Percentiles rank a stretch among this genome's conserved stretches.
These are phyloP conservation scores for Pseudopodoces humilis DNA, from an alignment of 2,113 vertebrate genomes.

Conservation along the genomic window DNA sequence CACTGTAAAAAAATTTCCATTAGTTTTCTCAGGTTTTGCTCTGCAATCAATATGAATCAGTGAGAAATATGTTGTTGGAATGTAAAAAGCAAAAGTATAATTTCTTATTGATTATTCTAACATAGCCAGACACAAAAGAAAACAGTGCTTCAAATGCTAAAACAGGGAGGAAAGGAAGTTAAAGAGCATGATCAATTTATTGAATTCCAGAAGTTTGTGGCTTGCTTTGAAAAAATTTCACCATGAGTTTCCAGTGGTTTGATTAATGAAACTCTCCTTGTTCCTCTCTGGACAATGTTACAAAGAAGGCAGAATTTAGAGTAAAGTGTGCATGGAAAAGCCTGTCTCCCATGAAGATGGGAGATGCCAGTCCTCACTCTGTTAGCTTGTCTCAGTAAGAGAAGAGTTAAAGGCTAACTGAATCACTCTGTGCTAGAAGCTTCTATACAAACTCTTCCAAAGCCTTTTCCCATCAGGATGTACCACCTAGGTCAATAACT, in stretches of 20 bases:
- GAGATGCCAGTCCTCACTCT: background rate
- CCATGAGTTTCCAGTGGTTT: background rate
- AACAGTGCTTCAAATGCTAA: conserved; percentile 53
- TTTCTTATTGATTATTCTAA: conserved; percentile 73
- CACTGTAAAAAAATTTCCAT: background rate
- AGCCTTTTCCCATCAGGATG: background rate
- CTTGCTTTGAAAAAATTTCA: background rate
- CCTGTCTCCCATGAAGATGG: background rate
- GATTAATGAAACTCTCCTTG: background rate
- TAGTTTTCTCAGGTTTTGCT: conserved; percentile 32
- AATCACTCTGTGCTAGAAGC: background rate
- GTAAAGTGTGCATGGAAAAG: background rate
- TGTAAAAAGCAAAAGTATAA: conserved; percentile 57
- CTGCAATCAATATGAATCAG: conserved; percentile 52
- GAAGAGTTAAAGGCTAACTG: background rate
- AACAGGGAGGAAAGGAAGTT: conserved; percentile 55
- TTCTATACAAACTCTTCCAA: background rate
- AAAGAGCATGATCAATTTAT: conserved; percentile 48
- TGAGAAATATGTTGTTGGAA: conserved; percentile 65
- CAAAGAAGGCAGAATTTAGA: background rate
- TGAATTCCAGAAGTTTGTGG: background rate
- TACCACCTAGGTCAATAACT: background rate
- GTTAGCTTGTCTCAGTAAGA: background rate
- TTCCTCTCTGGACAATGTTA: background rate
- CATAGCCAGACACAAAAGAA: conserved; percentile 44